Conservation (phyloP, 2,888 invertebrate genomes). For the Eugnorisma glareosa region DNA sequence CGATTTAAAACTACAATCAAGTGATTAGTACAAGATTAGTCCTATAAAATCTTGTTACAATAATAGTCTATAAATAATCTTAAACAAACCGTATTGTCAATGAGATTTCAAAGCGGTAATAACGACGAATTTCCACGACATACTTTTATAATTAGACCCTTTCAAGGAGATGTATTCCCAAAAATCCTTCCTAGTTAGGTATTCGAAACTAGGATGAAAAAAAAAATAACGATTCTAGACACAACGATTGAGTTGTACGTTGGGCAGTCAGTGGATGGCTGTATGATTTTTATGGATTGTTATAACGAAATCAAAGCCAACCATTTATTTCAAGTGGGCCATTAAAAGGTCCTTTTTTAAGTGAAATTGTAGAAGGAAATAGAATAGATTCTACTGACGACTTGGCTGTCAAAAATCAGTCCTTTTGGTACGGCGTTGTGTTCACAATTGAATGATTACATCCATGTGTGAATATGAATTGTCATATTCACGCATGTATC, state of each 20-base stretch:
- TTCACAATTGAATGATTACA: too few relatives aligned
- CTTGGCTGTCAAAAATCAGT: not conserved
- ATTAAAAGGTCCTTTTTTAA: not conserved
- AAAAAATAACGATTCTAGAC: not conserved
- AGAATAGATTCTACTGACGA: not conserved
- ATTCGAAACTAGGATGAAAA: not conserved
- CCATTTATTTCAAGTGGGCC: not conserved
- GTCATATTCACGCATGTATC: constrained; percentile 1
- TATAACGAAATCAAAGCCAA: not conserved
- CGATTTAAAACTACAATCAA: too few relatives aligned
- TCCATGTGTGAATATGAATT: too few relatives aligned
- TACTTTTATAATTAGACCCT: not conserved
- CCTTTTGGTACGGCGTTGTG: not conserved
- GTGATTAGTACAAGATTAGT: too few relatives aligned
- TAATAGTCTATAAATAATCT: not conserved
- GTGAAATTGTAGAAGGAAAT: not conserved
- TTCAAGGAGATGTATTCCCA: not conserved
- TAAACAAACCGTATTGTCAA: not conserved
- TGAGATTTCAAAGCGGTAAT: not conserved
- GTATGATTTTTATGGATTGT: not conserved
- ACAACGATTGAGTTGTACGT: not conserved
- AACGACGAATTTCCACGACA: not conserved
- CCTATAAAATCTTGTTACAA: not conserved
- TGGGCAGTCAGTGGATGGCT: not conserved
- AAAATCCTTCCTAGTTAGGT: not conserved